Base-by-base conservation (phyloP, 2,113 vertebrate genomes). In the Microtus oregoni region DNA sequence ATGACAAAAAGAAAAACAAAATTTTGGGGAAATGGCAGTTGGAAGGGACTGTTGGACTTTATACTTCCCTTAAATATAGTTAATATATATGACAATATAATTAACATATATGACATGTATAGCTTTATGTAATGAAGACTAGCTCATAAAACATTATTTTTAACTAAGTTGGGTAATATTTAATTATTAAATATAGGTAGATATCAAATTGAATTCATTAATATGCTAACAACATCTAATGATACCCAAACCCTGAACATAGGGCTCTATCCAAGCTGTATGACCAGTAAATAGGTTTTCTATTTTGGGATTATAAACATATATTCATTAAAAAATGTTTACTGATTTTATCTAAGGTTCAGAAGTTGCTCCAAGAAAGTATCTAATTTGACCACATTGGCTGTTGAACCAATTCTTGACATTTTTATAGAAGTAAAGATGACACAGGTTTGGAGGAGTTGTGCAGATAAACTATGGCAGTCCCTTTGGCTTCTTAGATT, bases 1-100 rank as follows among this genome's bases (percentile, higher is more conserved):
- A 61, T 79, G 79, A 44, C 55, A 52, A 81, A 8, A 85, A 85
- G 38, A 9, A 19, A 93, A 78, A 72, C 85, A 90, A 97, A 95
- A n/a, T 24, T 81, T 61, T 26, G 0, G 7, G 17, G 30, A 24
- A 30, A 95, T 90, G 83, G 2, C 14, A 65, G 82, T 90, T 97
- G 78, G 26, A 90, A 52, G 28, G 86, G 10, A 38, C 9, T 89
- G 0, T 1, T 70, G 52, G 47, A 86, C 9, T 47, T 77, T 67
- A 50, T 8, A 86, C 2, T 14, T 50, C 75, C 4, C 2, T 4
- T 2, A 79, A 92, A 28, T 19, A 26, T 76, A 76, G 28, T 58
- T 58, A 58, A 58, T 58, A 58, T 58, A 58, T 58, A 58, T 19
- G 55, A 58, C 15, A 58, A 19, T 58, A 19, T 58, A 58, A 58